Evolutionary conservation across 2,113 vertebrate genomes (phyloP).

Genomic region (Motacilla tschutschensis): DNA sequence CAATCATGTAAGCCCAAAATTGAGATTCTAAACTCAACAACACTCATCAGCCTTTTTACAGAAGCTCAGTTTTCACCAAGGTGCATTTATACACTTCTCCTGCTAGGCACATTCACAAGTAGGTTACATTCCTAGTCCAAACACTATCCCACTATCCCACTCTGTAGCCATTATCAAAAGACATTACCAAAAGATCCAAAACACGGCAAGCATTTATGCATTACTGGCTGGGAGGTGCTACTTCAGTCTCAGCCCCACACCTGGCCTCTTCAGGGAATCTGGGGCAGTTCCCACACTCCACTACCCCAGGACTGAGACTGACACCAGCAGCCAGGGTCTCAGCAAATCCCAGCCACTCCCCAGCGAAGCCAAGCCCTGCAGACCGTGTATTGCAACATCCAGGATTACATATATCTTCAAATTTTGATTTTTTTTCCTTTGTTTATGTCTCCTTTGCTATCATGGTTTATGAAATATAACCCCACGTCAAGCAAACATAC

Average conservation of each 20-base stretch:
- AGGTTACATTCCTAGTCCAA: background rate
- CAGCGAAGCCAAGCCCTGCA: background rate
- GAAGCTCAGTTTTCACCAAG: background rate
- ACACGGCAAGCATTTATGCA: background rate
- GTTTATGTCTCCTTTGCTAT: background rate
- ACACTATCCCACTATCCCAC: background rate
- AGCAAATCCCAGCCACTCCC: background rate
- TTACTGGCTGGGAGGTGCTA: background rate
- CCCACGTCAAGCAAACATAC: background rate
- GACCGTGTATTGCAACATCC: background rate
- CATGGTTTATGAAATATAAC: background rate
- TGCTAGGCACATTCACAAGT: background rate
- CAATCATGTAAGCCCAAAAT: background rate
- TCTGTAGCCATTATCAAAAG: background rate
- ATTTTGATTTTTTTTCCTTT: background rate
- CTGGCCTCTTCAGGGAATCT: background rate
- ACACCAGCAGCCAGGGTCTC: background rate
- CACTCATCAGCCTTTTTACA: background rate
- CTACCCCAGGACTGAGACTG: background rate
- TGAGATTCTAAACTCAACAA: background rate
- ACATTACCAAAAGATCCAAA: background rate
- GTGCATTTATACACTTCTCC: background rate
- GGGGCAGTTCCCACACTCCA: background rate
- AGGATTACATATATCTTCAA: background rate
- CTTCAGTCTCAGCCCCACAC: background rate